Base-by-base conservation (phyloP, 2,113 vertebrate genomes). In the Plestiodon gilberti region DNA sequence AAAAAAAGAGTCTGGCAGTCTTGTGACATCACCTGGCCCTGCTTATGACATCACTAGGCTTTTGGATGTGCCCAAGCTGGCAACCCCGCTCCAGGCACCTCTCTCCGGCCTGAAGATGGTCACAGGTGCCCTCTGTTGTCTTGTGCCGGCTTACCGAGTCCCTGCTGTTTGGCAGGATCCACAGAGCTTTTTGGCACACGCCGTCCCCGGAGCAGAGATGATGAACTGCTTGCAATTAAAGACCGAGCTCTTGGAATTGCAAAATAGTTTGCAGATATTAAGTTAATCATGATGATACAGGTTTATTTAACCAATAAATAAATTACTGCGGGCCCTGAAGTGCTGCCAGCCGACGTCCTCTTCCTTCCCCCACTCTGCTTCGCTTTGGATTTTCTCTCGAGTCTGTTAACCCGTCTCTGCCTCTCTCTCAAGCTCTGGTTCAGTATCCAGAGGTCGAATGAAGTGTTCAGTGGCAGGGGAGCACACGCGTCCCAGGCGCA, bases 241-340 rank as follows among this genome's bases (percentile, higher is more conserved):
- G 85, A 74, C 40, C 11, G 22, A 80, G 57, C 14, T 2, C 52
- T 86, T 55, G 23, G 13, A 86, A 65, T 13, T 64, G 69, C 14
- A 8, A 64, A 73, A 86, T 73, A 81, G 85, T 74, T 74, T 81
- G 57, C 38, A 64, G 78, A 65, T 23, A 86, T 74, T 80, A 74
- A 74, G 78, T 86, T 86, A 86, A 81, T 86, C 85, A 30, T 35
- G n/a, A 81, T 6, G 69, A 64, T 64, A 73, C 69, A 75, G 69
- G 78, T 86, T 86, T 86, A 86, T 74, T 86, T 86, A 81, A 78
- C 70, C 57, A 61, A 81, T 74, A 86, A 81, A 80, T 79, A 86
- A 70, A 79, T 79, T 23, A 71, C 57, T 14, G 35, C 28, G 23
- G 57, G 67, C 38, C 57, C 61, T 62, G 67, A 64, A 71, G 48